phyloP scores from a whole-genome alignment of 2,797 vertebrate species.

The Chrosomus eos region DNA sequence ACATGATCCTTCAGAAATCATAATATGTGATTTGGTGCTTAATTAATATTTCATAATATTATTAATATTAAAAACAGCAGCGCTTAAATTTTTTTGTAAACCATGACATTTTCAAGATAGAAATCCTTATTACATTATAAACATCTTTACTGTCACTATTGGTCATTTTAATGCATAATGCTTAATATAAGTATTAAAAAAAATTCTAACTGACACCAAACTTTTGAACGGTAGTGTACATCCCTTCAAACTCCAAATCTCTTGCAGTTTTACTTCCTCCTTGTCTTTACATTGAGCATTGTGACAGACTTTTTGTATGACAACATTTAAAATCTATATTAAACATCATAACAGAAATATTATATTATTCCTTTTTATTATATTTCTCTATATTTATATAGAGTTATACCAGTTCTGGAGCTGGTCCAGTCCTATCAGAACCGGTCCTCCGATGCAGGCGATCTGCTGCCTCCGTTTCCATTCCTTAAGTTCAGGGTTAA shows the following conservation, averaged over 20 bases:
- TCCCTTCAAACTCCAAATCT: neutral
- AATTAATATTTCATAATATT: neutral
- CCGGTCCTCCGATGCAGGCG: conserved; percentile 91
- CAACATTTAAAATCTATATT: neutral
- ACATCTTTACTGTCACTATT: neutral
- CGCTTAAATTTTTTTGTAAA: neutral
- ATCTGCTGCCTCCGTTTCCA: conserved; percentile 95
- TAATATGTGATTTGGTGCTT: neutral
- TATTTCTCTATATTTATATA: neutral
- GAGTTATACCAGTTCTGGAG: conserved; percentile 91
- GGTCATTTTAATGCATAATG: neutral
- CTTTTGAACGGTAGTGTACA: neutral
- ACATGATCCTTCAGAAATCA: neutral
- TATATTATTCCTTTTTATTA: neutral
- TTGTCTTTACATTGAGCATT: neutral
- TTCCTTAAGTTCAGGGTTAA: conserved; percentile 89
- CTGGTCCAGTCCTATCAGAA: conserved; percentile 90
- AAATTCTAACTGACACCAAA: neutral
- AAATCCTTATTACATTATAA: neutral
- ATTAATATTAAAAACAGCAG: neutral
- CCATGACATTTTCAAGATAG: neutral
- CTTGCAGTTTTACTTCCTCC: neutral
- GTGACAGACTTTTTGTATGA: neutral
- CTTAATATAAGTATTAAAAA: neutral
- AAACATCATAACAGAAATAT: neutral